Evolutionary conservation across 92 coral and sea anemone genomes (phyloP).

Genomic region (Heteractis magnifica): DNA sequence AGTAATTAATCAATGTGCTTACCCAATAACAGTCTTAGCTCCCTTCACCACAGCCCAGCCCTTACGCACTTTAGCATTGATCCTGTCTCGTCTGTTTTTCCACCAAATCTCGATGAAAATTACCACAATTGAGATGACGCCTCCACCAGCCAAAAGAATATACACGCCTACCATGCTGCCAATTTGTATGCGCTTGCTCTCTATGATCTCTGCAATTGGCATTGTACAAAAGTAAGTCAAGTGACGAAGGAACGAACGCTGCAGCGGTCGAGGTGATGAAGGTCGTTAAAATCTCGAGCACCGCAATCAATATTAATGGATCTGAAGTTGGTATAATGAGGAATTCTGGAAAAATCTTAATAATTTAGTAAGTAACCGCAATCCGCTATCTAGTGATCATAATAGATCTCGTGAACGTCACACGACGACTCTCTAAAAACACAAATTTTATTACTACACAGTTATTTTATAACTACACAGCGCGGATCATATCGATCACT

Average conservation of each 20-base stretch:
- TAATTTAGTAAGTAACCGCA: too few species aligned
- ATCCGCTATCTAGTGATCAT: too few species aligned
- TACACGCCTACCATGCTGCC: constrained; percentile 73
- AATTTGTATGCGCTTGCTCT: constrained; percentile 46
- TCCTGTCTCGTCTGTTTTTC: constrained; percentile 45
- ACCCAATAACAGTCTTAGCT: constrained; percentile 27
- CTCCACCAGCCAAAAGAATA: constrained; percentile 51
- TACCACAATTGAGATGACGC: constrained; percentile 37
- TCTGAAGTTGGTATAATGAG: too few species aligned
- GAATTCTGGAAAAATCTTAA: too few species aligned
- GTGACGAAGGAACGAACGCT: not conserved
- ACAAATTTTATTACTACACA: too few species aligned
- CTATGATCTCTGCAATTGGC: constrained; percentile 18
- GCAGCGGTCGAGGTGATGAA: too few species aligned
- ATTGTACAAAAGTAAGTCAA: not conserved
- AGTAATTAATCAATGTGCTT: constrained; percentile 11
- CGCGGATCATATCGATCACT: too few species aligned
- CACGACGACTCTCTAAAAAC: too few species aligned
- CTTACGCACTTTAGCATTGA: constrained; percentile 26
- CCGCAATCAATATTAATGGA: too few species aligned
- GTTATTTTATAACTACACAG: too few species aligned
- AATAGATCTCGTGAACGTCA: too few species aligned
- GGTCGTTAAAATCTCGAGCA: too few species aligned
- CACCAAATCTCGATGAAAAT: constrained; percentile 49
- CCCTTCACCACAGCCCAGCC: constrained; percentile 39